Evolutionary conservation across 2,888 invertebrate genomes (phyloP).

Genomic region (Cantharis lateralis): DNA sequence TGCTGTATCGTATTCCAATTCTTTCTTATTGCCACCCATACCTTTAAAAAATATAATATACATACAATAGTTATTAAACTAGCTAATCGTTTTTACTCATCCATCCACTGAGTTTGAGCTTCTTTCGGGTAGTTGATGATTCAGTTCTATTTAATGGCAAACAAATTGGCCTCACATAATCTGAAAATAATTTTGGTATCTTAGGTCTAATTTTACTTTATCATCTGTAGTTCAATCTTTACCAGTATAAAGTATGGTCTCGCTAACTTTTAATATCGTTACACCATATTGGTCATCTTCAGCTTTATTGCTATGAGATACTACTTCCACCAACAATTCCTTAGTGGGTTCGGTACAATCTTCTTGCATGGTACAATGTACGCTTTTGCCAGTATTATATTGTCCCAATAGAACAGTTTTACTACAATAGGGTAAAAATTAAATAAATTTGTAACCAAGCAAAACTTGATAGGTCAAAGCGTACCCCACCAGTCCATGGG

Average conservation of each 20-base stretch:
- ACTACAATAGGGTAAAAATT: neutral
- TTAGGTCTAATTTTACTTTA: neutral
- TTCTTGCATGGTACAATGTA: neutral
- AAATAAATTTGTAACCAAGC: no score
- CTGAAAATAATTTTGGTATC: neutral
- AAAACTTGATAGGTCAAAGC: no score
- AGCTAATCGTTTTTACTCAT: neutral
- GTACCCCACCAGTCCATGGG: no score
- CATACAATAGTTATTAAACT: no score
- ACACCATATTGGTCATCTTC: neutral
- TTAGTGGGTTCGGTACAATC: neutral
- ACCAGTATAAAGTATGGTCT: neutral
- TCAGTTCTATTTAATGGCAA: neutral
- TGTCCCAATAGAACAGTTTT: neutral
- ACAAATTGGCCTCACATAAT: neutral
- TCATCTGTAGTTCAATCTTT: neutral
- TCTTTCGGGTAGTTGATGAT: neutral
- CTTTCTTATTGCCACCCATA: neutral
- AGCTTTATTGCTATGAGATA: neutral
- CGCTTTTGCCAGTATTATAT: neutral
- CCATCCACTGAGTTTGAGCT: neutral
- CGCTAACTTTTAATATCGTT: neutral
- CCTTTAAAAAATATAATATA: neutral
- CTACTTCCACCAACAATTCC: neutral
- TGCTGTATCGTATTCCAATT: neutral